Base-by-base conservation (phyloP, 2,797 vertebrate species). In the Lepus townsendii region DNA sequence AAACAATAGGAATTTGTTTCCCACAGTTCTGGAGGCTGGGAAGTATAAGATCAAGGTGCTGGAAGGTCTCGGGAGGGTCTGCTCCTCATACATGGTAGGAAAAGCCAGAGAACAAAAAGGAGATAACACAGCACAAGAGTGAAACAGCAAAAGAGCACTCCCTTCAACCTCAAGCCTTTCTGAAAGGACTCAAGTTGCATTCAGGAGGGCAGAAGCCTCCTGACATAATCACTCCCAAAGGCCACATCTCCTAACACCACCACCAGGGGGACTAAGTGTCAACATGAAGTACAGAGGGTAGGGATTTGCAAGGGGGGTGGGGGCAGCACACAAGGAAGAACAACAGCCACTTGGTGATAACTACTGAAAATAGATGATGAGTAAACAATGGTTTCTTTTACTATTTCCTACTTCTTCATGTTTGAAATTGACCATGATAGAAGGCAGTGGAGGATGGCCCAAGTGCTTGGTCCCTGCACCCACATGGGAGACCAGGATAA, bases 351-450 rank as follows among this genome's bases (percentile, higher is more conserved):
- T 0, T 88, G 19, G 3, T 78, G 47, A 7, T 24, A 91, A 78
- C 0, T 91, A 13, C 5, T 82, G 10, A 78, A 76, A 94, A 69
- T 47, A 47, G 22, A 89, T 71, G 26, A 42, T 22, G 19, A 0
- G 22, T 76, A 63, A 86, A 68, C 17, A 77, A 14, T 69, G 35
- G 52, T 57, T 86, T 16, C 62, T 68, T 83, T 88, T 84, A 69
- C 8, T 54, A 9, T 71, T 78, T 5, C 62, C 60, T 83, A 26
- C 79, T 30, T n/a, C 78, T 94, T 68, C 52, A 88, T 66, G 10
- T 75, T 72, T 89, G 60, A 94, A 95, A 95, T 85, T 71, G n/a
- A 4, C 78, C 32, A 62, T 22, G 22, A 69, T 27, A 69, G 42
- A 9, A 47, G 42, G 42, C 42, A 47, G 42, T 47, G 8, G 42